These are phyloP conservation scores for Polypedilum vanderplanki DNA, from an alignment of 1,140 invertebrate genomes.

Conservation along the genomic window DNA sequence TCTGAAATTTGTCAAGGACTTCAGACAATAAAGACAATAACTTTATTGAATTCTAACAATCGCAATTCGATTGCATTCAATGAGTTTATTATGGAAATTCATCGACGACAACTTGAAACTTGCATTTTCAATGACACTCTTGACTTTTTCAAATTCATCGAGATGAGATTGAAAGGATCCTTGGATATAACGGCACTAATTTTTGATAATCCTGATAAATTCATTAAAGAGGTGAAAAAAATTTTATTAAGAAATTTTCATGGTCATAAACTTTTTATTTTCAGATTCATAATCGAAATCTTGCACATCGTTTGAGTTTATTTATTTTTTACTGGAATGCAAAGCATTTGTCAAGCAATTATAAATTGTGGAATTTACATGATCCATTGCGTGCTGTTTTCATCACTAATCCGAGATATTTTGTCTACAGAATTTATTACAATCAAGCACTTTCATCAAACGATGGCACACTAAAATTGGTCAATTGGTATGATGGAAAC, in stretches of 20 bases:
- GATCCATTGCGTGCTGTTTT: conserved; percentile 40
- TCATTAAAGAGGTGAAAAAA: conserved; percentile 31
- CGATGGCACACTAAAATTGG: conserved; percentile 48
- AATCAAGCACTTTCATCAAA: conserved; percentile 54
- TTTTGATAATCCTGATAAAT: conserved; percentile 36
- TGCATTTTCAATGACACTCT: conserved; percentile 39
- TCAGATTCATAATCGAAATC: conserved; percentile 34
- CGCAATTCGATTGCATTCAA: background rate
- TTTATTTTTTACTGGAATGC: conserved; percentile 44
- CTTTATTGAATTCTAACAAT: conserved; percentile 10
- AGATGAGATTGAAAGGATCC: conserved; percentile 36
- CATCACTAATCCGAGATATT: conserved; percentile 38
- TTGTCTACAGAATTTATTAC: conserved; percentile 51
- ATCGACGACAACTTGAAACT: conserved; percentile 33
- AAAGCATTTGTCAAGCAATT: conserved; percentile 33
- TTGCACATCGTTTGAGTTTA: conserved; percentile 41
- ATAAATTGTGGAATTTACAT: conserved; percentile 33
- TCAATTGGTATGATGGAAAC: conserved; percentile 60
- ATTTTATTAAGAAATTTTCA: background rate
- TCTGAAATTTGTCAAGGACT: conserved; percentile 40
- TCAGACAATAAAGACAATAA: background rate
- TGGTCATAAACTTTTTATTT: background rate
- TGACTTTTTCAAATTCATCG: conserved; percentile 39
- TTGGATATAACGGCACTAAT: conserved; percentile 42
- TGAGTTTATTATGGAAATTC: conserved; percentile 23